Evolutionary conservation across 2,888 invertebrate genomes (phyloP).

Genomic region (Aphrophora alni): DNA sequence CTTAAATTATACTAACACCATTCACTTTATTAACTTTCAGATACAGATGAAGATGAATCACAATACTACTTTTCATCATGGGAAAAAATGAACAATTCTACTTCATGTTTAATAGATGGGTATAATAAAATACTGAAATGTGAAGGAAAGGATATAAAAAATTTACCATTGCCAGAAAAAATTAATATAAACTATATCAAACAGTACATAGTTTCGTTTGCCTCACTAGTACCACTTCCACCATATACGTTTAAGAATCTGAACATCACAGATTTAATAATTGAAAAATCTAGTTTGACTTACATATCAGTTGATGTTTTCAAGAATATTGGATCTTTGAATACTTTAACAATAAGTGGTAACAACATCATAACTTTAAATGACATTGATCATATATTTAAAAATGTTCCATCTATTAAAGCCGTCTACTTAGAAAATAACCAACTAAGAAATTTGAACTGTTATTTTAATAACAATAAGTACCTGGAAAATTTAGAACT

Average conservation of each 20-base stretch:
- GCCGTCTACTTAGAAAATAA: neutral
- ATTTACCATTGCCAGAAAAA: neutral
- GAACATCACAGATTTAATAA: constrained; percentile 11
- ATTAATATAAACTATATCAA: neutral
- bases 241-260: constrained; percentile 16
- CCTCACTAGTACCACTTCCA: neutral
- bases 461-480: constrained; percentile 62
- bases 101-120: neutral
- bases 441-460: constrained; percentile 59
- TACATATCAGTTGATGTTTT: constrained; percentile 11
- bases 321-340: neutral
- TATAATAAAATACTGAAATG: neutral
- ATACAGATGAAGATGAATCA: neutral
- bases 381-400: neutral
- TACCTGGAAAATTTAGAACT: constrained; percentile 16
- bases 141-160: neutral
- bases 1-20: too few species aligned
- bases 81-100: neutral
- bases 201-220: neutral
- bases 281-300: constrained; percentile 18
- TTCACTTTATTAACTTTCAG: too few species aligned
- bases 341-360: neutral
- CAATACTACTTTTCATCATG: neutral
- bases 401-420: neutral
- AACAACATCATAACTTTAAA: neutral